These are phyloP conservation scores for Eumerus sabulonum DNA, from an alignment of 2,888 invertebrate genomes.

Conservation along the genomic window DNA sequence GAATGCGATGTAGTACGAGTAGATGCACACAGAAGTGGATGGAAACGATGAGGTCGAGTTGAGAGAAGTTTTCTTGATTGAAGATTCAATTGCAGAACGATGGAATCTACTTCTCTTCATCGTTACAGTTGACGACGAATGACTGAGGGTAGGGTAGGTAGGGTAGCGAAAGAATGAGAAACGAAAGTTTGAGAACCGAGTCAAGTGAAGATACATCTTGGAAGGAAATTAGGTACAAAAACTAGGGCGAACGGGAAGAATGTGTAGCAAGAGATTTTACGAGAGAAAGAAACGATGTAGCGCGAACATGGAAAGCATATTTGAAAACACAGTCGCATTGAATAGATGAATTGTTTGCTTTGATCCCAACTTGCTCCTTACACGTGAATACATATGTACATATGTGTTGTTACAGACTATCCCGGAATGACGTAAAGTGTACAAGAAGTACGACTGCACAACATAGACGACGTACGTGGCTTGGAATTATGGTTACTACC, in stretches of 20 bases:
- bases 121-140: background rate
- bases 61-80: constrained; percentile 45
- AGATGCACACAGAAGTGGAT: background rate
- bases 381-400: too few relatives aligned
- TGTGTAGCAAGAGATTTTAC: constrained; percentile 27
- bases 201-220: constrained; percentile 17
- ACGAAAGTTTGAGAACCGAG: too few relatives aligned
- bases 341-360: constrained; percentile 62
- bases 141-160: too few relatives aligned
- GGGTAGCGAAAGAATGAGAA: too few relatives aligned
- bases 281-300: constrained; percentile 13
- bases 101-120: constrained; percentile 49
- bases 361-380: constrained; percentile 38
- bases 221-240: constrained; percentile 52
- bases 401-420: background rate
- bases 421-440: too few relatives aligned
- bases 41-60: constrained; percentile 6
- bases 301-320: constrained; percentile 55
- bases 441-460: too few relatives aligned
- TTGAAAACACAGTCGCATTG: constrained; percentile 50
- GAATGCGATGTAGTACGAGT: too few relatives aligned
- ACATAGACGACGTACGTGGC: constrained; percentile 10
- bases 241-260: constrained; percentile 21
- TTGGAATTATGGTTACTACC: constrained; percentile 60
- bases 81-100: constrained; percentile 57